Conservation (phyloP, 2,888 invertebrate genomes). For the Torymus aiolomorphi region DNA sequence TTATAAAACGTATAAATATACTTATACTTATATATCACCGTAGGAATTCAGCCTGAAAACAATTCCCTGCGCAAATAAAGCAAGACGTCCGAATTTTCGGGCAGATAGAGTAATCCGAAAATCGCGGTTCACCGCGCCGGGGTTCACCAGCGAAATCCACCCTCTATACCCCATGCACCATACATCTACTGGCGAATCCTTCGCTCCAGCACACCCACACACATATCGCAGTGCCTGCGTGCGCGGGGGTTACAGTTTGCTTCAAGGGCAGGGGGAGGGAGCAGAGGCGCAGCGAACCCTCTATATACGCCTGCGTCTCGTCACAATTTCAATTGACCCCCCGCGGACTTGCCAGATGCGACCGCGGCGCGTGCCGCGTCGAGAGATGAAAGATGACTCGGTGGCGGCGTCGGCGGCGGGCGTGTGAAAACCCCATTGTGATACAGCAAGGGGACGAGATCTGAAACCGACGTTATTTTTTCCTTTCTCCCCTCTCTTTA, state of each 20-base stretch:
- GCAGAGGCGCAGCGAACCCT: background rate
- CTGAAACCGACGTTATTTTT: constrained; percentile 42
- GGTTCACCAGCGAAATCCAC: constrained; percentile 32
- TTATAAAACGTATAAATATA: no score
- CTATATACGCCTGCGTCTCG: constrained; percentile 41
- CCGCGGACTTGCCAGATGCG: constrained; percentile 71
- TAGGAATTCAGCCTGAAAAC: background rate
- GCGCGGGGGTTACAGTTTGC: background rate
- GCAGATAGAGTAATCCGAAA: constrained; percentile 40
- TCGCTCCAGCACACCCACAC: no score
- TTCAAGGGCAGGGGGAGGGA: constrained; percentile 25
- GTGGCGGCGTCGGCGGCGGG: background rate
- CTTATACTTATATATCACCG: no score
- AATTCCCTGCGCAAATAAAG: background rate
- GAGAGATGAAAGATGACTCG: constrained; percentile 73
- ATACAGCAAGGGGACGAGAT: constrained; percentile 23
- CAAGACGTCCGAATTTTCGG: constrained; percentile 1
- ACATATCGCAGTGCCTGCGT: background rate
- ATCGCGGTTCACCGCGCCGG: constrained; percentile 47
- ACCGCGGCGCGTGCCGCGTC: constrained; percentile 72
- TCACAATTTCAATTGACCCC: constrained; percentile 73
- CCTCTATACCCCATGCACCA: background rate
- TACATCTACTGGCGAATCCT: no score
- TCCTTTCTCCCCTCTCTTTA: constrained; percentile 26
- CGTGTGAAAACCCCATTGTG: constrained; percentile 65